Evolutionary conservation across 2,797 vertebrate species (phyloP).

Genomic region (Tokudaia tokunoshimensis): DNA sequence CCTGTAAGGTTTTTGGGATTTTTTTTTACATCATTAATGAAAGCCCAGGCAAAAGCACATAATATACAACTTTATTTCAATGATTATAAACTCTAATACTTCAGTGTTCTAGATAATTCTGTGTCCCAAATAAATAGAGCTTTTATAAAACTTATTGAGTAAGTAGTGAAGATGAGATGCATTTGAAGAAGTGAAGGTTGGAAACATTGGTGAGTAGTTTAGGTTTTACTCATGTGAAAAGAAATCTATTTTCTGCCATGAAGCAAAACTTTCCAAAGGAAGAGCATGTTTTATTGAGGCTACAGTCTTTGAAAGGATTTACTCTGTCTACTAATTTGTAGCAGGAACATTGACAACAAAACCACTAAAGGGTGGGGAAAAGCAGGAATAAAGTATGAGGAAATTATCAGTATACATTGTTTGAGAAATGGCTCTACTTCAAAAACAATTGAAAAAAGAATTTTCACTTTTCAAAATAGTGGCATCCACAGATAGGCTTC

Average conservation of each 20-base stretch:
- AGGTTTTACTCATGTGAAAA: not conserved
- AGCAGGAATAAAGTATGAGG: not conserved
- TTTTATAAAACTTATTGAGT: not conserved
- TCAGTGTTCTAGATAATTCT: constrained; percentile 9
- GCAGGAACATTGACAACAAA: not conserved
- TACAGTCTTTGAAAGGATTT: not conserved
- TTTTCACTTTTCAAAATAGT: not conserved
- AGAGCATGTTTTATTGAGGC: not conserved
- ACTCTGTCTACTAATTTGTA: not conserved
- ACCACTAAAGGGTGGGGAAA: too few species aligned
- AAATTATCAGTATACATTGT: not conserved
- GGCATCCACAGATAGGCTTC: not conserved
- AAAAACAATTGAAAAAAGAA: not conserved
- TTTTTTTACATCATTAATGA: not conserved
- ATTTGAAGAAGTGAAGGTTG: not conserved
- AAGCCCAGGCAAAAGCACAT: not conserved
- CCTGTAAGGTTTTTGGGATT: not conserved
- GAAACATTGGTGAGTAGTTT: not conserved
- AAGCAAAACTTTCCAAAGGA: not conserved
- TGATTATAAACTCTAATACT: not conserved
- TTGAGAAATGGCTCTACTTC: not conserved
- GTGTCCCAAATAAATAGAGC: not conserved
- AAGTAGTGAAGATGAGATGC: not conserved
- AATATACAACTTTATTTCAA: not conserved
- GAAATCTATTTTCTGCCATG: not conserved